Percentiles rank a stretch among this genome's conserved stretches.
Evolutionary conservation across 35 echinoderm and acorn worm genomes (phyloP).

Genomic region (Heliocidaris tuberculata): DNA sequence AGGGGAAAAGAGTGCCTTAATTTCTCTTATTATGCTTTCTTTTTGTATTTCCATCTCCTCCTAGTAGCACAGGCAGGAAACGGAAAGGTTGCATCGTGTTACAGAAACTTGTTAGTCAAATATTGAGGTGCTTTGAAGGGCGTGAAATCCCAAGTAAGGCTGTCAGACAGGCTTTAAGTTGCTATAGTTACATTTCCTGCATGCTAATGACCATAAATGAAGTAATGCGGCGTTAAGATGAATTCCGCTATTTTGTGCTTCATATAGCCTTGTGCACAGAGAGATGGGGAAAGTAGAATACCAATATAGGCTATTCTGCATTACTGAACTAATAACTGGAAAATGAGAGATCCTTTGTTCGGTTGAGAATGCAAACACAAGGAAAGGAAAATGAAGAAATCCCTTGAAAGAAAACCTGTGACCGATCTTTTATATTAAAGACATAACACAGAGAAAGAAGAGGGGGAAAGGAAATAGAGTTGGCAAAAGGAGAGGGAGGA

Average conservation of each 20-base stretch:
- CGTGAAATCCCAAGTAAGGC: background rate
- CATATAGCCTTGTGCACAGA: background rate
- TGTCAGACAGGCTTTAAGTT: background rate
- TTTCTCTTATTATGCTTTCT: background rate
- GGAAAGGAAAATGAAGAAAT: background rate
- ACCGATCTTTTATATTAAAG: too few species aligned
- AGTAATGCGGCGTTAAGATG: background rate
- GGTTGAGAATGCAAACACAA: background rate
- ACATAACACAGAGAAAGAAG: too few species aligned
- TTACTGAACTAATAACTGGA: too few species aligned
- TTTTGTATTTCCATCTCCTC: background rate
- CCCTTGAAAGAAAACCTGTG: too few species aligned
- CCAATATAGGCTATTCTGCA: too few species aligned
- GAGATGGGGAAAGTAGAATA: background rate
- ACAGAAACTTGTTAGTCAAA: conserved; percentile 17
- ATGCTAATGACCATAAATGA: background rate
- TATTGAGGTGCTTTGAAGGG: background rate
- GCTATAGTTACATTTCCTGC: conserved; percentile 9
- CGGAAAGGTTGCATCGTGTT: background rate
- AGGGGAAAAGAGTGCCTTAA: background rate
- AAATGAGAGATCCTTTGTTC: background rate
- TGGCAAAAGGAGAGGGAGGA: too few species aligned
- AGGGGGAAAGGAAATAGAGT: too few species aligned
- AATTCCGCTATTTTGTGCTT: background rate
- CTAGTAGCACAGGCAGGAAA: background rate